Conservation (phyloP, 2,888 invertebrate species). For the Stegana nigrithorax region DNA sequence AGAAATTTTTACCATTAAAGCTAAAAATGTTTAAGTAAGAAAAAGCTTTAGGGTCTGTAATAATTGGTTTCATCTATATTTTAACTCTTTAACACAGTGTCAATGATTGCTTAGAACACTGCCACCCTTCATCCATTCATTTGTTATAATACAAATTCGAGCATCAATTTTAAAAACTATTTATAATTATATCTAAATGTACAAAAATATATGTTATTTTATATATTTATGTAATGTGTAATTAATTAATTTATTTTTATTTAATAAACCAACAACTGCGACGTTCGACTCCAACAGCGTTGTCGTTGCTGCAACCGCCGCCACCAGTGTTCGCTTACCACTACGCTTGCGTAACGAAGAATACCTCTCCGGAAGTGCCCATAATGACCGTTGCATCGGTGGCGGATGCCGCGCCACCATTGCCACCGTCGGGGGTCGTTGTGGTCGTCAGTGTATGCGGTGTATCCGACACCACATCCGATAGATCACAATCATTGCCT, state of each 20-base stretch:
- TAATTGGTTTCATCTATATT: too few species aligned
- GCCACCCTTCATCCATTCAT: background rate
- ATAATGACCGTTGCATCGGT: conserved; percentile 50
- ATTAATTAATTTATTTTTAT: background rate
- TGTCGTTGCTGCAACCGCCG: background rate
- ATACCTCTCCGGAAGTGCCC: conserved; percentile 57
- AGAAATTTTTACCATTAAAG: background rate
- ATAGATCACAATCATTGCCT: conserved; percentile 17
- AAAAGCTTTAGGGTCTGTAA: background rate
- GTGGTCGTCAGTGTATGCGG: background rate
- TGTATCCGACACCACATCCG: conserved; percentile 8
- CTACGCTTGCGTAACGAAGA: conserved; percentile 64
- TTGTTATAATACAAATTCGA: conserved; percentile 33
- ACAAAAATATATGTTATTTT: conserved; percentile 9
- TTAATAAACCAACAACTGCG: conserved; percentile 3
- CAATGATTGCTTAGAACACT: background rate
- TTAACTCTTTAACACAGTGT: conserved; percentile 14
- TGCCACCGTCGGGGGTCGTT: background rate
- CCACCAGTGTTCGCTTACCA: background rate
- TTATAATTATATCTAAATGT: background rate
- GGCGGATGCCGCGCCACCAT: conserved; percentile 36
- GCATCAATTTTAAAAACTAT: conserved; percentile 13
- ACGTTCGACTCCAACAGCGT: background rate
- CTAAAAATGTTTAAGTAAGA: background rate
- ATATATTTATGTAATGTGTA: background rate